Evolutionary conservation across 2,888 invertebrate genomes (phyloP), one percentile per base, ranked within the genome.

Genomic region (Perithous albicinctus): DNA sequence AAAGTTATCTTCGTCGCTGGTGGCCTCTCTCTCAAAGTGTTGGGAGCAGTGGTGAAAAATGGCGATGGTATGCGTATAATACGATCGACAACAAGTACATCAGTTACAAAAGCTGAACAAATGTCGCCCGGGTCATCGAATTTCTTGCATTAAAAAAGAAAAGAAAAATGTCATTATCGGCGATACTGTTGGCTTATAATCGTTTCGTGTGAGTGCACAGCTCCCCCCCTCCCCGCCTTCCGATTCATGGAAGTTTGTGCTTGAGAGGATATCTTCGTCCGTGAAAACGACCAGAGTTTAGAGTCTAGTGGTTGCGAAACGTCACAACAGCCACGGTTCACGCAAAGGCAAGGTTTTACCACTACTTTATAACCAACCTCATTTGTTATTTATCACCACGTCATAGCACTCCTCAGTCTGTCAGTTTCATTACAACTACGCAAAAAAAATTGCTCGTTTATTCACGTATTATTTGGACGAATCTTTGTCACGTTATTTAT

Each of bases 281-380:
- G 84, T 77, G 78, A 74, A 54, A 29, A 67, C 51, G 48, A 43
- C 56, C 54, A n/a, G 61, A 46, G 29, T 64, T 1, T 10, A 5
- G 54, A n/a, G 56, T 43, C 70, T 82, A 85, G 86, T 87, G 86
- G 87, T 90, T 89, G 88, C 86, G 87, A 90, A 90, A 88, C 87
- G 86, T 90, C 90, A 88, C 82, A 86, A 80, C 82, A 88, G 85
- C 86, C 83, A 85, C 85, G 80, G 75, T 83, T 80, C 84, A 86
- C 84, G 84, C 82, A 86, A 85, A 88, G 86, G 88, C 86, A 86
- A 88, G 87, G 67, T 70, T 79, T 78, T n/a, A n/a, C 67, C 51
- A 35, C 43, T 76, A 73, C 66, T 54, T 74, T 69, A n/a, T n/a
- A n/a, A 61, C 48, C 35, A 46, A 38, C 15, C n/a, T 51, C 48